Percentiles rank a stretch among this genome's conserved stretches.
Evolutionary conservation across 2,113 vertebrate species (phyloP).

Genomic region (Eolophus roseicapilla): DNA sequence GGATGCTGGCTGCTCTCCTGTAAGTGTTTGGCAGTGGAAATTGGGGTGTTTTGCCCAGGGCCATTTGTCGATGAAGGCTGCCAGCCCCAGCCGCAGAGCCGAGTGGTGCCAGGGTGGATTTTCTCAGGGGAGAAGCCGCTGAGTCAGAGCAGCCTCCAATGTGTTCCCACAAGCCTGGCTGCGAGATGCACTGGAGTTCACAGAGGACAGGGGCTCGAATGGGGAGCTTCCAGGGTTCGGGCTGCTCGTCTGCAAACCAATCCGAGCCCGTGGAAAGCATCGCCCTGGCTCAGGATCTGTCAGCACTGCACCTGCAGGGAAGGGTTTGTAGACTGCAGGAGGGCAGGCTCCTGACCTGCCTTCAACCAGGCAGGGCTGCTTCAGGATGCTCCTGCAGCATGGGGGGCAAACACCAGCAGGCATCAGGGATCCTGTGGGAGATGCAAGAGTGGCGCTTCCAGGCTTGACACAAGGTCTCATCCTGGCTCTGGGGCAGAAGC

Average conservation of each 20-base stretch:
- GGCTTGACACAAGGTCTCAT: accelerated
- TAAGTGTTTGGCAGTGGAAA: not conserved
- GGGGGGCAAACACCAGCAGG: not conserved
- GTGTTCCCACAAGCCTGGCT: slow-evolving; percentile 34
- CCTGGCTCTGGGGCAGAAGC: not conserved
- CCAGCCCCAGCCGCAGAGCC: not conserved
- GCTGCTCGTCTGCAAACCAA: not conserved
- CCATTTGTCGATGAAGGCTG: slow-evolving; percentile 18
- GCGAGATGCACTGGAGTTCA: not conserved
- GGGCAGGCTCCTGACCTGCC: slow-evolving; percentile 12
- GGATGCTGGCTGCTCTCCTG: not conserved
- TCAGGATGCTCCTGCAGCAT: not conserved
- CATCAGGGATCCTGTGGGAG: not conserved
- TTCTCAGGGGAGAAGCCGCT: slow-evolving; percentile 52
- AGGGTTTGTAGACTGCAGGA: not conserved
- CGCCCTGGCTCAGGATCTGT: not conserved
- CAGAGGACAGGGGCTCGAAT: not conserved
- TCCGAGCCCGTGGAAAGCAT: not conserved
- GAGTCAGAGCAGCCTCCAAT: slow-evolving; percentile 36
- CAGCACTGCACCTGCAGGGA: not conserved
- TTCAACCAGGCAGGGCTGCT: not conserved
- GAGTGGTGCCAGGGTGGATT: not conserved
- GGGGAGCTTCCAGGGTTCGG: not conserved
- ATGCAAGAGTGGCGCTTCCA: not conserved
- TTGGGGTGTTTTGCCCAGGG: slow-evolving; percentile 12